Evolutionary conservation across 2,888 invertebrate species (phyloP).

Genomic region (Orthosia incerta): DNA sequence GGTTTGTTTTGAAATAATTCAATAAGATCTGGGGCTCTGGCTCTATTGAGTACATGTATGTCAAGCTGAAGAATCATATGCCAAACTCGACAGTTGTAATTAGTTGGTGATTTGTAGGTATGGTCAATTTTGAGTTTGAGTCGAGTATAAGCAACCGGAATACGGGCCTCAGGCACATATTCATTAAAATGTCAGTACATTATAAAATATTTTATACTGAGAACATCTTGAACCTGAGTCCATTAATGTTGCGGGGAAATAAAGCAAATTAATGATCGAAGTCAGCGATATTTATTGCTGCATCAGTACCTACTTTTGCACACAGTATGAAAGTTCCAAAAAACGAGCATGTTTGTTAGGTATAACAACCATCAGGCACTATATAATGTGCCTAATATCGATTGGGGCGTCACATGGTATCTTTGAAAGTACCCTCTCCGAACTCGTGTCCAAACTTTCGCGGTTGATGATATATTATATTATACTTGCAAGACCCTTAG

Average conservation of each 20-base stretch:
- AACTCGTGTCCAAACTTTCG: conserved; percentile 16
- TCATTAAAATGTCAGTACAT: too few species aligned
- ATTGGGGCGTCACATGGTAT: neutral
- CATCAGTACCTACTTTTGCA: too few species aligned
- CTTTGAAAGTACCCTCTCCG: neutral
- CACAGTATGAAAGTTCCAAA: neutral
- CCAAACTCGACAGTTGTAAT: too few species aligned
- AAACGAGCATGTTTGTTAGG: neutral
- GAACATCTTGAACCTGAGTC: neutral
- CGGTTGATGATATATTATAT: conserved; percentile 10
- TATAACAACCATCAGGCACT: neutral
- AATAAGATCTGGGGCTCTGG: too few species aligned
- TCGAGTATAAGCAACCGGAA: too few species aligned
- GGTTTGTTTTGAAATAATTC: too few species aligned
- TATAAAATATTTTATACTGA: neutral
- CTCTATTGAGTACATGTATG: too few species aligned
- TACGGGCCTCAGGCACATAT: too few species aligned
- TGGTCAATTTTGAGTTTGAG: too few species aligned
- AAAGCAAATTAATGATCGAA: conserved; percentile 25
- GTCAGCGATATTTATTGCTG: too few species aligned
- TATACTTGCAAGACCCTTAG: conserved; percentile 8
- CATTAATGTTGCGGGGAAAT: conserved; percentile 10
- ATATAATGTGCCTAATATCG: neutral
- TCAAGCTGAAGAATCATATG: too few species aligned
- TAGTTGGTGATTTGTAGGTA: too few species aligned